Base-by-base conservation (phyloP, 2,113 vertebrate genomes). In the Hiodon tergisus region DNA sequence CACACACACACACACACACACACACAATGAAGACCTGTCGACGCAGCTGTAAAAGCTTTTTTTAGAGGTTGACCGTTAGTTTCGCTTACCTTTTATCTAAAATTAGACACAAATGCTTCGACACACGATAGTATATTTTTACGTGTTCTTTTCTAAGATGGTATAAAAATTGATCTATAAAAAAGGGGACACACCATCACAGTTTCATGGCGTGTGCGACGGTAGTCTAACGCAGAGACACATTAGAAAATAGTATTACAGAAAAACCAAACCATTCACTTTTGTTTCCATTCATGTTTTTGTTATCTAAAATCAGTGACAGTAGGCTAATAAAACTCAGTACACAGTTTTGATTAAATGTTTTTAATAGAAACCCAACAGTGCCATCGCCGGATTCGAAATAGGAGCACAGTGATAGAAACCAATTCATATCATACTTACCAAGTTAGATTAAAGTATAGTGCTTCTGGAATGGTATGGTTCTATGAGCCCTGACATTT, bases 321-420 rank as follows among this genome's bases (percentile, higher is more conserved):
- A 31, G 2, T 31, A 31, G 31, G 31, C 31, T 31, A 31, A 31
- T 31, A 77, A 75, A 71, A 47, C 60, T 10, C 10, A 47, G 78
- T 52, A 69, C 78, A 65, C 2, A 72, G 57, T 69, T 16, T 58
- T 81, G 67, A 47, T 85, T 84, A 86, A 85, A 89, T 87, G 76
- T 83, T 67, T 90, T 89, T 90, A 90, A 88, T 90, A 85, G 75
- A 79, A 86, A 85, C 85, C 84, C 83, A 87, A 79, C 83, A 86
- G 87, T 83, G 84, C 82, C 79, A 82, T 77, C 60, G 78, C 79
- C 81, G 71, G 77, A 69, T 79, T 69, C 81, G 61, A 86, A 75
- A 82, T n/a, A 70, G 69, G 17, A 70, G 67, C 46, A 16, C 51
- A 70, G 17, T 55, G 16, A 70, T 6, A 9, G n/a, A 57, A 70